These are phyloP conservation scores for Emmelina monodactyla DNA, from an alignment of 2,888 invertebrate genomes.

Conservation along the genomic window DNA sequence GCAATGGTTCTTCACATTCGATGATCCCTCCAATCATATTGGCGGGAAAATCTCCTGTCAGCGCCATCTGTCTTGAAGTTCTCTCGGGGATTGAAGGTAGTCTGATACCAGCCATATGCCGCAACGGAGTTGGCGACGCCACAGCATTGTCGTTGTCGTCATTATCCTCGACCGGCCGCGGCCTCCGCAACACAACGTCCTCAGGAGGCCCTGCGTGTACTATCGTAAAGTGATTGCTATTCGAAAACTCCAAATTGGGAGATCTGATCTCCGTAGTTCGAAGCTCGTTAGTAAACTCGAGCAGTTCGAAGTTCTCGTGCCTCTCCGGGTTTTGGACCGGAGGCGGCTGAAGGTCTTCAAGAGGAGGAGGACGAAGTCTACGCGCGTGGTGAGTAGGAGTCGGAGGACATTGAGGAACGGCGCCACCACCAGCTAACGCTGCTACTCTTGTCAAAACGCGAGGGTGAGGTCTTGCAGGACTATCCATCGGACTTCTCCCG, in stretches of 20 bases:
- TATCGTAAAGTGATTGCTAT: constrained; percentile 65
- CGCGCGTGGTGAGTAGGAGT: constrained; percentile 88
- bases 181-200: constrained; percentile 54
- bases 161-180: constrained; percentile 41
- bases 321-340: constrained; percentile 63
- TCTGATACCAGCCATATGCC: constrained; percentile 77
- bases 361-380: constrained; percentile 62
- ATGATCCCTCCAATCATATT: constrained; percentile 65
- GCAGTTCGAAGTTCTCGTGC: constrained; percentile 56
- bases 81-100: constrained; percentile 85
- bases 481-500: constrained; percentile 33
- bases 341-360: constrained; percentile 31
- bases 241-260: constrained; percentile 63
- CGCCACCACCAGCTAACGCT: constrained; percentile 63
- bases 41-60: constrained; percentile 61
- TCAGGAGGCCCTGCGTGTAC: constrained; percentile 59
- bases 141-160: constrained; percentile 53
- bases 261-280: constrained; percentile 60
- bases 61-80: constrained; percentile 63
- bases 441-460: constrained; percentile 68
- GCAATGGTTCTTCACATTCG: constrained; percentile 82
- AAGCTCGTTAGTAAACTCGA: constrained; percentile 55
- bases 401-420: constrained; percentile 79
- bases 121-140: constrained; percentile 69
- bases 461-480: constrained; percentile 68